Evolutionary conservation across 2,113 vertebrate species (phyloP).

Genomic region (Scytalopus superciliaris): DNA sequence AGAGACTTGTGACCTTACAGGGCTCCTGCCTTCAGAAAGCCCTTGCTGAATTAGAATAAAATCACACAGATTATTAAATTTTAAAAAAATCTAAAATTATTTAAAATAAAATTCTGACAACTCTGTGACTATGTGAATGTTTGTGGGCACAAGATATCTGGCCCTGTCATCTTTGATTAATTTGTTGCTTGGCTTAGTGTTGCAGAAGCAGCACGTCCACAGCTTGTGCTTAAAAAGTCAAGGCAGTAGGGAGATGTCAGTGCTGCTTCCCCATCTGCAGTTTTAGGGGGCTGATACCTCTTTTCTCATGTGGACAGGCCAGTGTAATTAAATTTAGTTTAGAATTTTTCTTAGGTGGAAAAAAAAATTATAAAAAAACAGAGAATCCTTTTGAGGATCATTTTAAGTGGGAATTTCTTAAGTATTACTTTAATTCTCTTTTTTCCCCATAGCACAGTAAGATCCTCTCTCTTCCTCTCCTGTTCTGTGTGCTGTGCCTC

Average conservation of each 20-base stretch:
- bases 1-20: not conserved
- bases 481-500: not conserved
- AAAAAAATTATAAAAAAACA: not conserved
- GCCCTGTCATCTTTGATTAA: not conserved
- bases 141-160: not conserved
- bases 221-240: not conserved
- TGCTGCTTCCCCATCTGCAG: not conserved
- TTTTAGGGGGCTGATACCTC: not conserved
- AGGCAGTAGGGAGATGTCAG: accelerated
- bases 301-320: not conserved
- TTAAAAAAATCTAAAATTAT: not conserved
- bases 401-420: not conserved
- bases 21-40: not conserved
- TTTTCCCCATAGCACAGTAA: not conserved
- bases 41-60: not conserved
- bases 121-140: accelerated
- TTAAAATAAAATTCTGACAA: not conserved
- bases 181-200: not conserved
- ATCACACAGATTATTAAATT: not conserved
- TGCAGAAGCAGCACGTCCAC: not conserved
- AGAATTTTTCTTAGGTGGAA: not conserved
- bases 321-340: not conserved
- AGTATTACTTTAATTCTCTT: not conserved
- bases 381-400: not conserved
- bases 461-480: not conserved